phyloP scores from a whole-genome alignment of 1,140 invertebrate genomes.

The Schlechtendalia chinensis region DNA sequence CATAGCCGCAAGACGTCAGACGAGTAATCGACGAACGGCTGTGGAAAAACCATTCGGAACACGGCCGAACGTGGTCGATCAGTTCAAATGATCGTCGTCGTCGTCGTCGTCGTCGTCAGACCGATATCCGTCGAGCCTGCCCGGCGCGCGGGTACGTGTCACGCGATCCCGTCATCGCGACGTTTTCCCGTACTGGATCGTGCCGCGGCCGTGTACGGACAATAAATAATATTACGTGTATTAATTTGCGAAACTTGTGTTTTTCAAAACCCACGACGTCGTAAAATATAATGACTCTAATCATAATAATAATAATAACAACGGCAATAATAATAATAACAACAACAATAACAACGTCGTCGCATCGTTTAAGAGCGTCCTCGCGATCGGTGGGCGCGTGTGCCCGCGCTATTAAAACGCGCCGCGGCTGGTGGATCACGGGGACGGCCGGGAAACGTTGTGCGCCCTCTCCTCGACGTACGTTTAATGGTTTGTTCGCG shows the following conservation, averaged over 20 bases:
- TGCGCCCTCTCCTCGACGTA: too few species aligned
- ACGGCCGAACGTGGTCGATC: too few species aligned
- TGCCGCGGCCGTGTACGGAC: background rate
- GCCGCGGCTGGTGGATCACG: background rate
- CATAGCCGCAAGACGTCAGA: too few species aligned
- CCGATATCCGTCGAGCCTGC: background rate
- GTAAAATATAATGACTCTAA: background rate
- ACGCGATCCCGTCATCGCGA: constrained; percentile 2
- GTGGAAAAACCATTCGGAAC: too few species aligned
- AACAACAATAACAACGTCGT: background rate
- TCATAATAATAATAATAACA: constrained; percentile 3
- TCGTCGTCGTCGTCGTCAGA: too few species aligned
- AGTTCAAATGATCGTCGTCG: too few species aligned
- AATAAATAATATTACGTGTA: background rate
- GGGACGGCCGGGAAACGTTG: too few species aligned
- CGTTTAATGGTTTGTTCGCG: too few species aligned
- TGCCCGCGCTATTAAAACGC: constrained; percentile 12
- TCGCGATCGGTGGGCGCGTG: constrained; percentile 3
- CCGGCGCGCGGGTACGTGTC: constrained; percentile 12
- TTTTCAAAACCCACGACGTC: background rate
- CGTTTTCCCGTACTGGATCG: background rate
- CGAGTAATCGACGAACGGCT: too few species aligned
- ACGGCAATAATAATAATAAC: background rate
- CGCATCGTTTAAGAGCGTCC: constrained; percentile 13
- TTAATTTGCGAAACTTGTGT: constrained; percentile 19